A percentile compares a stretch with the other conserved stretches of the same genome.
phyloP scores from a whole-genome alignment of 2,888 invertebrate genomes.

The Graphium colonna region DNA sequence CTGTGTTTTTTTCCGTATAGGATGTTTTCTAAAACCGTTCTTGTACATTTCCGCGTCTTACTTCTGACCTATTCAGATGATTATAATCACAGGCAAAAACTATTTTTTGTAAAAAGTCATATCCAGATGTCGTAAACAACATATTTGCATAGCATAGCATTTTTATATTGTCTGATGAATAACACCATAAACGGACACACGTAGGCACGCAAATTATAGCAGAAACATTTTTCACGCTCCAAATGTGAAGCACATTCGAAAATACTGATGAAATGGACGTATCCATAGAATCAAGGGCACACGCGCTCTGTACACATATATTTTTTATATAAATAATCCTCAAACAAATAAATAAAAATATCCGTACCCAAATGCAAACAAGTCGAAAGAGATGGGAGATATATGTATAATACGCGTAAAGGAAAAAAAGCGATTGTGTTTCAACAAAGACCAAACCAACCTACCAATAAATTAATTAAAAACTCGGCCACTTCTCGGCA shows the following conservation, averaged over 20 bases:
- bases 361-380: conserved; percentile 15
- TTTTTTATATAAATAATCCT: conserved; percentile 3
- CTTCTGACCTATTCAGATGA: no score
- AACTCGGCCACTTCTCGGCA: no score
- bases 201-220: neutral
- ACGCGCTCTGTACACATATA: neutral
- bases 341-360: conserved; percentile 14
- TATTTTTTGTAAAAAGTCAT: no score
- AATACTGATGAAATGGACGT: neutral
- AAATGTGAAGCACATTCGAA: neutral
- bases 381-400: conserved; percentile 25
- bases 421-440: conserved; percentile 43
- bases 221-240: neutral
- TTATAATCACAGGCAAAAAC: no score
- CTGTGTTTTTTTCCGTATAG: no score
- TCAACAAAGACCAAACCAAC: no score
- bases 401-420: conserved; percentile 22
- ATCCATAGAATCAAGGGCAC: neutral
- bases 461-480: no score
- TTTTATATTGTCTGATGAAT: no score
- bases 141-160: no score
- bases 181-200: neutral
- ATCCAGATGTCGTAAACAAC: no score
- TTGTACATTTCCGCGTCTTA: no score
- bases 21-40: no score